A percentile compares a stretch with the other conserved stretches of the same genome.
Conservation (phyloP, 2,888 invertebrate species). For the Napeogenes inachia region DNA sequence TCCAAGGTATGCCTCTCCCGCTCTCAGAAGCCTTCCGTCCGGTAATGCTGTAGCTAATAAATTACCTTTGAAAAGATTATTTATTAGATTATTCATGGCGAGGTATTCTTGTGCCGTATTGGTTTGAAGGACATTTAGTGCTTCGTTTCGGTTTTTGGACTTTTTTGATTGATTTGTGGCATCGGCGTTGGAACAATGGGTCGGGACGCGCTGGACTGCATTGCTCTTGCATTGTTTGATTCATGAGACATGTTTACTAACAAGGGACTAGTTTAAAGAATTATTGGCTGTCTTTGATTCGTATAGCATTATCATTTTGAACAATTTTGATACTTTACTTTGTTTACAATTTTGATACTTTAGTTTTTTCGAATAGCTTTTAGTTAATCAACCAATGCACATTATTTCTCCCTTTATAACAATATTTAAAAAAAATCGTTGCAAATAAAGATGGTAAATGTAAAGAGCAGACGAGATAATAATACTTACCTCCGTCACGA, state of each 20-base stretch:
- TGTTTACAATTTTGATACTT: no score
- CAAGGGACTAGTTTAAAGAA: constrained; percentile 22
- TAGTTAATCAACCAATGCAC: no score
- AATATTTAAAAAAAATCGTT: no score
- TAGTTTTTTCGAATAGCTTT: no score
- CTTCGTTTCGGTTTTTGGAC: constrained; percentile 42
- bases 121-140: constrained; percentile 64
- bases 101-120: constrained; percentile 65
- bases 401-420: no score
- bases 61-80: constrained; percentile 73
- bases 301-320: background rate
- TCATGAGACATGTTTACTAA: constrained; percentile 36
- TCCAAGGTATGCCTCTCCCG: constrained; percentile 37
- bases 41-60: constrained; percentile 70
- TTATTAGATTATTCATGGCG: constrained; percentile 76
- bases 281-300: constrained; percentile 12
- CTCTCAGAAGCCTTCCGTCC: constrained; percentile 65
- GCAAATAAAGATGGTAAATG: no score
- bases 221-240: constrained; percentile 34
- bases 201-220: constrained; percentile 27
- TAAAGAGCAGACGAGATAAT: background rate
- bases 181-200: constrained; percentile 39
- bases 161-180: constrained; percentile 67
- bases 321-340: background rate
- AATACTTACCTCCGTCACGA: constrained; percentile 23